Base-by-base conservation (phyloP, 2,888 invertebrate species). In the Diloba caeruleocephala region DNA sequence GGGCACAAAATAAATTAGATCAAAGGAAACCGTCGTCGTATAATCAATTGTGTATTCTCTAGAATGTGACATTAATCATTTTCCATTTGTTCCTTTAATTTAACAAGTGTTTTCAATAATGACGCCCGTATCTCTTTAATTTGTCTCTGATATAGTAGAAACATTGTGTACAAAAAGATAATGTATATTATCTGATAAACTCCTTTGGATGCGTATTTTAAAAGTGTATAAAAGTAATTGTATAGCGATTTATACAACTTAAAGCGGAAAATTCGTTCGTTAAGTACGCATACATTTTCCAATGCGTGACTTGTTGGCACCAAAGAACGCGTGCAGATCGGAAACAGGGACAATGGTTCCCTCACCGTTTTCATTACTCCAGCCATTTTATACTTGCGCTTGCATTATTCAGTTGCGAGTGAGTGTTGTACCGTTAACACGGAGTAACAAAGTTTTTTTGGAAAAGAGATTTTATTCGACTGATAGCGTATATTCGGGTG, bases 81-180 rank as follows among this genome's bases (percentile, higher is more conserved):
- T 37, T 36, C 17, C 0, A 26, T 25, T 60, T 36, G 21, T 41
- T 37, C n/a, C n/a, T 34, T 25, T 23, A 15, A 29, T 34, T 51
- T 41, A 13, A 32, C 15, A 26, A 36, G 10, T 56, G 29, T 52
- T 60, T 52, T 31, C 7, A 23, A 37, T 37, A 57, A 17, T 23
- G 8, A 19, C 33, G 10, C 7, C 28, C 10, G n/a, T 58, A 15
- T 33, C 13, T 39, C n/a, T 34, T 33, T 7, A 33, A 15, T 38
- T 59, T 39, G 21, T 32, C 1, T 28, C n/a, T 17, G 21, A 36
- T 48, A 25, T 32, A 8, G 26, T 33, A 8, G 32, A 32, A 13
- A 9, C 9, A 32, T 23, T 21, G 13, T 31, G 31, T 5, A 26
- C 26, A 26, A 17, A 5, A 17, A 23, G 29, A 56, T 45, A 32